Conservation (phyloP, 1,140 invertebrate species). For the Laupala kohalensis region DNA sequence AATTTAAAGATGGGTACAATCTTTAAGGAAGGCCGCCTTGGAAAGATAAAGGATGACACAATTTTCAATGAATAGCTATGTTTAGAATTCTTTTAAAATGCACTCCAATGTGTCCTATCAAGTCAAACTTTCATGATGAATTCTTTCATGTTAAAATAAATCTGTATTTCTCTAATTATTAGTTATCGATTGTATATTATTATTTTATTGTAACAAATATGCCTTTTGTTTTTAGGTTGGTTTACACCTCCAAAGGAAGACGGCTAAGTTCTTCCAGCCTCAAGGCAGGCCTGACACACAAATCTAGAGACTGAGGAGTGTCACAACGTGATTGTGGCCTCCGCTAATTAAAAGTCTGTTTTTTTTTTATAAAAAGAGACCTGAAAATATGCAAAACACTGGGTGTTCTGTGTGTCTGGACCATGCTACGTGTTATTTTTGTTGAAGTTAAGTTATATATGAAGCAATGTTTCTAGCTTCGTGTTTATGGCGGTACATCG, state of each 20-base stretch:
- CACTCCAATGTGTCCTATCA: too few species aligned
- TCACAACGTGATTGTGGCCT: background rate
- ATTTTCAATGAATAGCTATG: too few species aligned
- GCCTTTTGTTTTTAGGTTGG: slow-evolving; percentile 53
- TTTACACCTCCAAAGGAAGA: slow-evolving; percentile 78
- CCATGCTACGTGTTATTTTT: background rate
- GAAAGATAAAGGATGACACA: too few species aligned
- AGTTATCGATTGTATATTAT: too few species aligned
- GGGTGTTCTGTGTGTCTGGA: background rate
- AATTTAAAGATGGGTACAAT: too few species aligned
- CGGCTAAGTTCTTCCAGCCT: slow-evolving; percentile 44
- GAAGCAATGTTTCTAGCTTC: background rate
- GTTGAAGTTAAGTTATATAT: slow-evolving; percentile 8
- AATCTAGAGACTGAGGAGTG: slow-evolving; percentile 5
- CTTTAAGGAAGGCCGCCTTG: too few species aligned
- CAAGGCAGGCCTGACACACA: background rate
- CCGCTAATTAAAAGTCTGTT: background rate
- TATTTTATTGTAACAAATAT: too few species aligned
- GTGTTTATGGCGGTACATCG: background rate
- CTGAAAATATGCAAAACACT: background rate
- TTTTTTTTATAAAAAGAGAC: background rate
- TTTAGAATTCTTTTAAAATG: too few species aligned
- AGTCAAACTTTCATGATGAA: too few species aligned
- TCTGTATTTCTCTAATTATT: too few species aligned
- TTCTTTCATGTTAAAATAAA: too few species aligned